Conservation (phyloP, 30 jellyfish, hydroid and myxozoan species). For the Euphysa ruthae region DNA sequence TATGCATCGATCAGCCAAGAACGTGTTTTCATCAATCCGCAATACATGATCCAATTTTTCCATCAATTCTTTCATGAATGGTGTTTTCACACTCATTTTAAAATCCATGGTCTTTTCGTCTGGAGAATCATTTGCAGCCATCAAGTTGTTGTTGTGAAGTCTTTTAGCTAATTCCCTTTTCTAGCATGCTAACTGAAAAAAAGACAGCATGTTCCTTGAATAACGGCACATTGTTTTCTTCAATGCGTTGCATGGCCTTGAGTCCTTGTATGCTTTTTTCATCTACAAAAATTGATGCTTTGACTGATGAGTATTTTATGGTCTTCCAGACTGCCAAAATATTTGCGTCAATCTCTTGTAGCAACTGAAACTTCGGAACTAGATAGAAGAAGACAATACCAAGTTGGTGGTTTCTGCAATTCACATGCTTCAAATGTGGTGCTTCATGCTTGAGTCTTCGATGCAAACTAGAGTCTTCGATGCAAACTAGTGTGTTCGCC, state of each 20-base stretch:
- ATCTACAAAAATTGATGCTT: background rate
- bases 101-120: background rate
- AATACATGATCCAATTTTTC: too few species aligned
- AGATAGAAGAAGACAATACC: constrained; percentile 1
- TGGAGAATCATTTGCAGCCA: background rate
- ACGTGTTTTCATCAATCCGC: too few species aligned
- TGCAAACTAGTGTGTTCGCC: background rate
- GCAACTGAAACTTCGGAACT: background rate
- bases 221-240: background rate
- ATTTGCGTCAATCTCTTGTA: background rate
- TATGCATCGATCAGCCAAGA: too few species aligned
- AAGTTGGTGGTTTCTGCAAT: too few species aligned
- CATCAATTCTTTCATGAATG: too few species aligned
- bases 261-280: background rate
- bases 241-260: background rate
- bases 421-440: background rate
- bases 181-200: background rate
- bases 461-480: background rate
- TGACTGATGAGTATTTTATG: constrained; percentile 7
- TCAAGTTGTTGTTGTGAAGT: background rate
- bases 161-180: constrained; percentile 11
- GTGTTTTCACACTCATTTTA: too few species aligned
- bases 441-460: constrained; percentile 2
- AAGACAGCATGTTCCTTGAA: background rate
- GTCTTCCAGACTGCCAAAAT: constrained; percentile 2